Conservation (phyloP, 1,140 invertebrate genomes). For the Psix sp. region DNA sequence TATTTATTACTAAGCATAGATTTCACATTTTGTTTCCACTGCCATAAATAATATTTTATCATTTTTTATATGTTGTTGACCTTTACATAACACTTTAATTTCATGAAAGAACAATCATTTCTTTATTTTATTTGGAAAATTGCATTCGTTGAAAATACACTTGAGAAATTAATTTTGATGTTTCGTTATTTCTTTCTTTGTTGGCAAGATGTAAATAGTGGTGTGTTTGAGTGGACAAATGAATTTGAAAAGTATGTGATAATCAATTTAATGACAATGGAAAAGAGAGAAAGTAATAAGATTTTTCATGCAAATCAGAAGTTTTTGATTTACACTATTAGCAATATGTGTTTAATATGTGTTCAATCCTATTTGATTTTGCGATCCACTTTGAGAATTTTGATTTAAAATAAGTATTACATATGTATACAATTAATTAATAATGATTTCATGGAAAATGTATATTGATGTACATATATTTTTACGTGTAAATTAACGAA, state of each 20-base stretch:
- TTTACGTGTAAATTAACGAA: slow-evolving; percentile 37
- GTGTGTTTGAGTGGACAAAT: slow-evolving; percentile 33
- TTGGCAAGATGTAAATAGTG: slow-evolving; percentile 63
- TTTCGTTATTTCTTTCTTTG: slow-evolving; percentile 36
- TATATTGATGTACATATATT: slow-evolving; percentile 54
- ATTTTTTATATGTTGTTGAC: too few species aligned
- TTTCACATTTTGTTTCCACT: too few species aligned
- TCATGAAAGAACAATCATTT: too few species aligned
- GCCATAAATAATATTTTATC: too few species aligned
- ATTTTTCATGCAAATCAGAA: too few species aligned
- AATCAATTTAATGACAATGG: slow-evolving; percentile 14
- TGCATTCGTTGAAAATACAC: slow-evolving; percentile 21
- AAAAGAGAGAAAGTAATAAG: slow-evolving; percentile 36
- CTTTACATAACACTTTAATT: too few species aligned
- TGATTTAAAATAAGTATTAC: background rate
- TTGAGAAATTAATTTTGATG: slow-evolving; percentile 8
- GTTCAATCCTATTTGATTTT: too few species aligned
- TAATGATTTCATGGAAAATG: slow-evolving; percentile 3
- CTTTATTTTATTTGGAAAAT: slow-evolving; percentile 9
- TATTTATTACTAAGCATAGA: too few species aligned
- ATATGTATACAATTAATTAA: background rate
- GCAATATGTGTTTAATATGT: too few species aligned
- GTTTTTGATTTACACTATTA: too few species aligned
- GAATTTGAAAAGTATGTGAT: slow-evolving; percentile 34
- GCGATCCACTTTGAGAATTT: background rate